Evolutionary conservation across 2,888 invertebrate genomes (phyloP), one percentile per base, ranked within the genome.

Genomic region (Dryobotodes eremita): DNA sequence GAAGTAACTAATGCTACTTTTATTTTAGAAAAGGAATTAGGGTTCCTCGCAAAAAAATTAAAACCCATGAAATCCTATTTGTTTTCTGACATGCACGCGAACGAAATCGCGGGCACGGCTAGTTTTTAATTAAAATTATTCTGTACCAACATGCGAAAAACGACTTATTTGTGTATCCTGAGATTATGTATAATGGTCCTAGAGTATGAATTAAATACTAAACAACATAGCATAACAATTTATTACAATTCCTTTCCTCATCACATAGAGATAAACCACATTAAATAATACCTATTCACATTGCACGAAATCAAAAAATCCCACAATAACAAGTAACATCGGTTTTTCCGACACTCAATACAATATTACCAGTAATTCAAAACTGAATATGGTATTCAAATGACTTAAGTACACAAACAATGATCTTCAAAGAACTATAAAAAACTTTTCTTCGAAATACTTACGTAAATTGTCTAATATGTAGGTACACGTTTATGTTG

Each of bases 341-440:
- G 80, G 85, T 80, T 74, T 83, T 83, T 57, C 75, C 80, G 8
- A 11, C 7, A 42, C 8, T 15, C 26, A 8, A 68, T 17, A 80
- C 26, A 79, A 46, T 46, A 23, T 66, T 61, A 82, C 65, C n/a
- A 66, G 62, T 82, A 71, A 73, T 23, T 59, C 5, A 23, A 50
- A 71, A 80, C 10, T 53, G 23, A 64, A 71, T 10, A 62, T 50
- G 4, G 20, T 36, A 26, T 74, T 71, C 62, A 71, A 80, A 85
- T 71, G 15, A 75, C 11, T 1, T 65, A 55, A 15, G 26, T 31
- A 80, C 36, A 75, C 61, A 50, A 73, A 81, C 57, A 73, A 82
- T 70, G 2, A 15, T 64, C 23, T 86, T 83, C 86, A 70, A 0
- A 69, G 77, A 82, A 84, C 6, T 61, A 8, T 8, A 31, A n/a